Evolutionary conservation across 2,113 vertebrate species (phyloP).

Genomic region (Seriola aureovittata): DNA sequence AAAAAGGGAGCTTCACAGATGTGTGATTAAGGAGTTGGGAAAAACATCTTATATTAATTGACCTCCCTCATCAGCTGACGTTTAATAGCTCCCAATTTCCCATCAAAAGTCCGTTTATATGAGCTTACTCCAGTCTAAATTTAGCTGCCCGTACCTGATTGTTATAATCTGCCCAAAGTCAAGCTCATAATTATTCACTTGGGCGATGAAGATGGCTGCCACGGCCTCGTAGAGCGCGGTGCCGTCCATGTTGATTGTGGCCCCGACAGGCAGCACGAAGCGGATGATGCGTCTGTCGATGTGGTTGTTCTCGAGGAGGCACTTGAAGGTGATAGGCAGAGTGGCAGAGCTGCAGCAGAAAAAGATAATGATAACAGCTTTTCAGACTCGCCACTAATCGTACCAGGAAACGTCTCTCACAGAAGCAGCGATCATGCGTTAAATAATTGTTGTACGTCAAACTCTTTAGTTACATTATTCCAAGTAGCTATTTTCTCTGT

Average conservation of each 20-base stretch:
- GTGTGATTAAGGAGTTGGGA: background rate
- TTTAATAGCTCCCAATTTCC: background rate
- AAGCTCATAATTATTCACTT: conserved; percentile 82
- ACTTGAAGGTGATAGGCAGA: conserved; percentile 84
- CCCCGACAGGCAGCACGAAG: conserved; percentile 80
- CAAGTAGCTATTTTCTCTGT: background rate
- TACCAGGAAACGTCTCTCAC: background rate
- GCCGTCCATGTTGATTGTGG: conserved; percentile 82
- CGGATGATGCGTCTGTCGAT: conserved; percentile 82
- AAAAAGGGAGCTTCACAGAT: background rate
- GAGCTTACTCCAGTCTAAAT: background rate
- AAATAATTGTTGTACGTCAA: background rate
- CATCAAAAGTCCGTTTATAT: background rate
- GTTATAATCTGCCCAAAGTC: conserved; percentile 83
- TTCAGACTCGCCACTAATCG: background rate
- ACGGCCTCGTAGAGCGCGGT: conserved; percentile 80
- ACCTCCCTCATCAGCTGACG: background rate
- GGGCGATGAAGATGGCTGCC: conserved; percentile 81
- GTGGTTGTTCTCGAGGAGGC: conserved; percentile 83
- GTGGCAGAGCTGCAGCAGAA: conserved; percentile 75
- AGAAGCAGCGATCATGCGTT: background rate
- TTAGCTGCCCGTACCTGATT: conserved; percentile 67
- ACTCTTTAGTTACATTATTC: background rate
- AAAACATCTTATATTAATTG: too few relatives aligned
- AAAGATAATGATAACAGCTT: background rate